phyloP scores from a whole-genome alignment of 2,888 invertebrate genomes.

The Pelosia muscerda region DNA sequence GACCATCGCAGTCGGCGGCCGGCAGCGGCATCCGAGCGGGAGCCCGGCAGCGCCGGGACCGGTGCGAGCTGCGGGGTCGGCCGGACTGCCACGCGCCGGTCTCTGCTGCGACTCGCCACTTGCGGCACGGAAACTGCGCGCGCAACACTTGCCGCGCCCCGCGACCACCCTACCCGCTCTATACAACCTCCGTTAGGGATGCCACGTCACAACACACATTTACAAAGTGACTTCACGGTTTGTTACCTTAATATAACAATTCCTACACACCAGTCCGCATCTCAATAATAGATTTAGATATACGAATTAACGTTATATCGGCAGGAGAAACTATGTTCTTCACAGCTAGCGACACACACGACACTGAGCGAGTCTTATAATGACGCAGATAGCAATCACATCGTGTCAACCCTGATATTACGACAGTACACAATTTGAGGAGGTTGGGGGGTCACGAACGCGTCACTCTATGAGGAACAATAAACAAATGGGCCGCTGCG shows the following conservation, averaged over 20 bases:
- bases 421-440: constrained; percentile 56
- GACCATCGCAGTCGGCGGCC: constrained; percentile 86
- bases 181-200: constrained; percentile 76
- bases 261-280: constrained; percentile 28
- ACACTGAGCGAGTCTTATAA: constrained; percentile 17
- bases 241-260: constrained; percentile 38
- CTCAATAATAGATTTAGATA: constrained; percentile 41
- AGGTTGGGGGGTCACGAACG: constrained; percentile 56
- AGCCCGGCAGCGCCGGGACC: constrained; percentile 83
- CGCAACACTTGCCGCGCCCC: constrained; percentile 52
- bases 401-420: constrained; percentile 55
- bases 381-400: constrained; percentile 29
- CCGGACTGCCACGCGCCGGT: constrained; percentile 76
- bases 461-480: constrained; percentile 47
- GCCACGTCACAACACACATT: constrained; percentile 58
- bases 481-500: constrained; percentile 48
- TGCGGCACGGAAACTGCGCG: constrained; percentile 45
- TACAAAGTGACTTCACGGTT: constrained; percentile 44
- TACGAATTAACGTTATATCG: constrained; percentile 28
- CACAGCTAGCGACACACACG: constrained; percentile 20
- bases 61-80: constrained; percentile 81
- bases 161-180: constrained; percentile 57
- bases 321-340: constrained; percentile 22
- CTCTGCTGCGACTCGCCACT: constrained; percentile 60
- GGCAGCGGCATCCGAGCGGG: constrained; percentile 85